Evolutionary conservation across 2,888 invertebrate genomes (phyloP).

Genomic region (Tipula lateralis): DNA sequence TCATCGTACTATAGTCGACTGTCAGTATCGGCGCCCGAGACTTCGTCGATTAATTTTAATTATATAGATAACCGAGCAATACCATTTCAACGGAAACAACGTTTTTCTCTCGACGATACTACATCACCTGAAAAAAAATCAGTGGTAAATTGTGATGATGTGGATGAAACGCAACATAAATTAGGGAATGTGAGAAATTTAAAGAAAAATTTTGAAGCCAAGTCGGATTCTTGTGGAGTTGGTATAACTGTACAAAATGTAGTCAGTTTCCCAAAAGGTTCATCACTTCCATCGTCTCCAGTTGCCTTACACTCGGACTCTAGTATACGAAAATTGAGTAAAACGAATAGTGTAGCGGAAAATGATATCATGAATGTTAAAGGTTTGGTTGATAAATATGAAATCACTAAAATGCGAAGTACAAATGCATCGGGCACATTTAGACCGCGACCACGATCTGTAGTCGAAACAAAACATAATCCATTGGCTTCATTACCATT

Average conservation of each 20-base stretch:
- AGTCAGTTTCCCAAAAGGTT: constrained; percentile 42
- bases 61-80: background rate
- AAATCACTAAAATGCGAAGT: constrained; percentile 43
- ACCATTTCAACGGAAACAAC: background rate
- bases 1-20: constrained; percentile 51
- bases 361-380: constrained; percentile 62
- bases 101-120: constrained; percentile 12
- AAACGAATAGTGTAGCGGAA: constrained; percentile 40
- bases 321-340: constrained; percentile 37
- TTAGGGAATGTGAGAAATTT: constrained; percentile 78
- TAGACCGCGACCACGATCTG: constrained; percentile 34
- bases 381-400: constrained; percentile 71
- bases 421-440: constrained; percentile 34
- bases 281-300: constrained; percentile 60
- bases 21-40: constrained; percentile 61
- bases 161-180: background rate
- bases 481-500: background rate
- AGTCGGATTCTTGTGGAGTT: constrained; percentile 43
- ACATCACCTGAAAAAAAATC: background rate
- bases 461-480: constrained; percentile 30
- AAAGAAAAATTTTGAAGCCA: constrained; percentile 84
- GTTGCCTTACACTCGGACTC: constrained; percentile 55
- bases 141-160: background rate
- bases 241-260: background rate
- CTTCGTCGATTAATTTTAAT: constrained; percentile 48